Conservation (phyloP, 1,140 invertebrate species). For the Asobara japonica region DNA sequence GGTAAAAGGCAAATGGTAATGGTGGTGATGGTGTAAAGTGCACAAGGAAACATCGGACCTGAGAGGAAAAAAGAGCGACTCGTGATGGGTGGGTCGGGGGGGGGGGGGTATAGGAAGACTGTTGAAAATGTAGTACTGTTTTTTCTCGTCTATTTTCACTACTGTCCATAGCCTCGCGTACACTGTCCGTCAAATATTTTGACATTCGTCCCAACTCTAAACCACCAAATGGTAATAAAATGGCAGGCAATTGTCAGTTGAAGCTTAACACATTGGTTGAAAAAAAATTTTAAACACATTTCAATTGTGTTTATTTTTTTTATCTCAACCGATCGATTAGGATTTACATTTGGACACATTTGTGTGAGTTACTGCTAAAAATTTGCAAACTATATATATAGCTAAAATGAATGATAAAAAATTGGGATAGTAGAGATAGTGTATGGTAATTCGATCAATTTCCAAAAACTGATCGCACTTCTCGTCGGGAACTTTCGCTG, state of each 20-base stretch:
- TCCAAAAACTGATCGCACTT: no score
- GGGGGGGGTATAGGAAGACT: not conserved
- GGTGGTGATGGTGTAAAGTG: constrained; percentile 16
- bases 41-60: not conserved
- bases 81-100: not conserved
- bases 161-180: not conserved
- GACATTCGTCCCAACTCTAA: not conserved
- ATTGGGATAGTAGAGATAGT: no score
- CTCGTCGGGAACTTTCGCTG: no score
- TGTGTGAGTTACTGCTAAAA: no score
- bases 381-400: no score
- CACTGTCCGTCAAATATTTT: constrained; percentile 9
- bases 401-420: no score
- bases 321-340: no score
- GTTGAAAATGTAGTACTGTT: not conserved
- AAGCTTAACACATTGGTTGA: not conserved
- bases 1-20: constrained; percentile 7
- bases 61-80: not conserved
- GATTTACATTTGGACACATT: no score
- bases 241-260: not conserved
- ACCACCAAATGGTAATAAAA: not conserved
- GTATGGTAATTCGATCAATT: no score
- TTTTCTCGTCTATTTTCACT: constrained; percentile 10
- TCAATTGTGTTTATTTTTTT: no score
- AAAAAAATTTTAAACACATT: not conserved